Evolutionary conservation across 2,113 vertebrate genomes (phyloP).

Genomic region (Spea bombifrons): DNA sequence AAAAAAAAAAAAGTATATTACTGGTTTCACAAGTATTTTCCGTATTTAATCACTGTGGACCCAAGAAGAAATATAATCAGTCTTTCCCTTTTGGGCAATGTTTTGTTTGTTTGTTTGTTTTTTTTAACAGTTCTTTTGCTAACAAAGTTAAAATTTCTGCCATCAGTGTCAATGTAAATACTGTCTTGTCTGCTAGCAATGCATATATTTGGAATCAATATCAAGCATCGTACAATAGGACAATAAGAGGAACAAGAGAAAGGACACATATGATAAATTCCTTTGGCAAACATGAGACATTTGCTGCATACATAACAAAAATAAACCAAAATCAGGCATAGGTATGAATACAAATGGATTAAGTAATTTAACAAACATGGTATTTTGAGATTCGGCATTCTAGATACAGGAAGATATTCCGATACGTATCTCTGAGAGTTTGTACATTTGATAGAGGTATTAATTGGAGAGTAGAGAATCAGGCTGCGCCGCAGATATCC

Average conservation of each 20-base stretch:
- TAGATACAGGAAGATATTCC: slow-evolving; percentile 19
- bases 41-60: slow-evolving; percentile 53
- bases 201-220: slow-evolving; percentile 51
- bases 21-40: slow-evolving; percentile 59
- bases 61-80: slow-evolving; percentile 48
- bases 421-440: slow-evolving; percentile 17
- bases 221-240: slow-evolving; percentile 54
- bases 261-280: slow-evolving; percentile 42
- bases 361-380: slow-evolving; percentile 29
- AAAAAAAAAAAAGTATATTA: slow-evolving; percentile 54
- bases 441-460: slow-evolving; percentile 34
- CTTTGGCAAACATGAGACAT: slow-evolving; percentile 48
- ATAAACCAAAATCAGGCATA: slow-evolving; percentile 28
- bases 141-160: slow-evolving; percentile 55
- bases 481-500: slow-evolving; percentile 52
- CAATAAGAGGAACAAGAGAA: slow-evolving; percentile 47
- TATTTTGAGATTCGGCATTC: slow-evolving; percentile 15
- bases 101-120: slow-evolving; percentile 21
- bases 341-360: slow-evolving; percentile 23
- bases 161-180: slow-evolving; percentile 62
- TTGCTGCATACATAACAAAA: slow-evolving; percentile 37
- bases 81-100: slow-evolving; percentile 49
- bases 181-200: slow-evolving; percentile 56
- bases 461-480: slow-evolving; percentile 30
- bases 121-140: slow-evolving; percentile 54